A percentile compares a stretch with the other conserved stretches of the same genome.
phyloP scores from a whole-genome alignment of 2,888 invertebrate species.

The Nowickia ferox region DNA sequence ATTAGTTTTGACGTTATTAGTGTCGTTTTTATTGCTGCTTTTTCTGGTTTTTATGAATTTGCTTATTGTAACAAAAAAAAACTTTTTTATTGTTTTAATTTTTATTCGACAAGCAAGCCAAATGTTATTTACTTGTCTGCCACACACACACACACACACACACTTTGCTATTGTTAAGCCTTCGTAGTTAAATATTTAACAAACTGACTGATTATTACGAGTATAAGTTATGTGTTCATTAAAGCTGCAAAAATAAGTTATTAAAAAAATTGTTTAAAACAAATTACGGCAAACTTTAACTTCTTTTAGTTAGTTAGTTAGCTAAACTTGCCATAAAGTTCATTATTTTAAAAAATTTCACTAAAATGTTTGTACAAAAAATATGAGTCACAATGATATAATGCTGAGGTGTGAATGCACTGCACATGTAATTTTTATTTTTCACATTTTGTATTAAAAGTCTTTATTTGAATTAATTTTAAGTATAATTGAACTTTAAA shows the following conservation, averaged over 20 bases:
- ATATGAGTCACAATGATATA: no score
- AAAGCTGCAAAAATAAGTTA: neutral
- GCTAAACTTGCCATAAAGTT: neutral
- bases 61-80: constrained; percentile 2
- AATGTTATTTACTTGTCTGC: constrained; percentile 48
- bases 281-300: neutral
- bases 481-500: constrained; percentile 11
- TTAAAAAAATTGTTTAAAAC: neutral
- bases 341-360: no score
- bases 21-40: constrained; percentile 55
- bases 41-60: constrained; percentile 35
- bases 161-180: neutral
- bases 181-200: constrained; percentile 58
- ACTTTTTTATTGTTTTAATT: constrained; percentile 8
- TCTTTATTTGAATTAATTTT: constrained; percentile 38
- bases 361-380: no score
- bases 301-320: constrained; percentile 40
- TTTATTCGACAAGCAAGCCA: constrained; percentile 14
- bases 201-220: constrained; percentile 19
- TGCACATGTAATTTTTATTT: no score
- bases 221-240: constrained; percentile 60
- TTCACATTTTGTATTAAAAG: neutral
- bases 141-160: neutral
- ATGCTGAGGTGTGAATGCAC: no score
- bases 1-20: constrained; percentile 32